phyloP scores from a whole-genome alignment of 1,140 invertebrate species.

The Formica exsecta region DNA sequence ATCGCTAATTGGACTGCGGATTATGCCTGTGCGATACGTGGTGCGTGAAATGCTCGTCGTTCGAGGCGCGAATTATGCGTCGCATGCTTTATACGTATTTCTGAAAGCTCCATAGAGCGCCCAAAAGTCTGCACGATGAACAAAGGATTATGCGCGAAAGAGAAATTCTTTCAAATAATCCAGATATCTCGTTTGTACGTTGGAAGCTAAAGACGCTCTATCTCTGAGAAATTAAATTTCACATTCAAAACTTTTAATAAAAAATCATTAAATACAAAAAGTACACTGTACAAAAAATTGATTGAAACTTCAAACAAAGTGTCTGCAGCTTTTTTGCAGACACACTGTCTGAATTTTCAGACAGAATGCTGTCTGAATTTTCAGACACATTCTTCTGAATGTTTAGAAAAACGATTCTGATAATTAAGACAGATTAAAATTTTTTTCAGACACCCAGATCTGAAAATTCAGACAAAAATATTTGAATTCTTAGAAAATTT shows the following conservation, averaged over 20 bases:
- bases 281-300: too few relatives aligned
- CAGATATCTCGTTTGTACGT: not conserved
- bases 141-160: not conserved
- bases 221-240: not conserved
- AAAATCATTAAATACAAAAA: not conserved
- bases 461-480: too few relatives aligned
- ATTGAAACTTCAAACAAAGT: too few relatives aligned
- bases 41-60: constrained; percentile 76
- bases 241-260: not conserved
- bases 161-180: too few relatives aligned
- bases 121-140: not conserved
- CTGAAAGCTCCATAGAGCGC: constrained; percentile 4
- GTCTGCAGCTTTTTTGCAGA: too few relatives aligned
- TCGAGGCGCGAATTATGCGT: constrained; percentile 75
- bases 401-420: too few relatives aligned
- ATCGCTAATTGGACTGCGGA: constrained; percentile 83
- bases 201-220: not conserved
- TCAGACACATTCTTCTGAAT: too few relatives aligned
- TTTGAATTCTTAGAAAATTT: too few relatives aligned
- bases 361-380: too few relatives aligned
- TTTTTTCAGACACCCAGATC: too few relatives aligned
- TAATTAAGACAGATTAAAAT: too few relatives aligned
- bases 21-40: constrained; percentile 75
- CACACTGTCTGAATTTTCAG: too few relatives aligned
- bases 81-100: constrained; percentile 28